Base-by-base conservation (phyloP, 2,888 invertebrate species). In the Pseudoips prasinana region DNA sequence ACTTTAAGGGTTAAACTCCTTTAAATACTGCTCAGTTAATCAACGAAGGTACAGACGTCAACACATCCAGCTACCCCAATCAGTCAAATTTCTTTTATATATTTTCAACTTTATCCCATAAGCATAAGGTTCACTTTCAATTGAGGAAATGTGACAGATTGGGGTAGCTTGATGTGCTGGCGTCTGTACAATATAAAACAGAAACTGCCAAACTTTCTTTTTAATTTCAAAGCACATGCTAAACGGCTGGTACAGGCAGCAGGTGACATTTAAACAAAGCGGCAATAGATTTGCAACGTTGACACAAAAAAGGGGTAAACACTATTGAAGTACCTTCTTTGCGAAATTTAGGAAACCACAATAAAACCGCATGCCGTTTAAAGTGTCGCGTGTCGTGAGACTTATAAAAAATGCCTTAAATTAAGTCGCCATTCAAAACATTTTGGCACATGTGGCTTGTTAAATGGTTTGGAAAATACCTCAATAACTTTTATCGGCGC, bases 301-400 rank as follows among this genome's bases (percentile, higher is more conserved):
- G 73, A 76, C 76, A 72, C 66, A 64, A 71, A 69, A 74, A 63
- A 60, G 61, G 56, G 53, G 58, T 66, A 68, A 69, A 66, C 59
- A 57, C 65, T 55, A 55, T 54, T 59, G 66, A 53, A 2, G 7
- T n/a, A 3, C 63, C 70, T 55, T 73, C 68, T 70, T 70, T 62
- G 64, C 64, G 54, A 70, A 71, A 58, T 76, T 84, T 82, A 56
- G 72, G 73, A 64, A 75, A 86, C 83, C 84, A 63, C 83, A 79
- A 76, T 71, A 70, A 74, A 85, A 82, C 85, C 83, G 68, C 84
- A 79, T 58, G 49, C 59, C 53, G 60, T 64, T 76, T 73, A 67
- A 75, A 65, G 64, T 75, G 81, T 75, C 83, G 71, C 78, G 71
- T 74, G 78, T 73, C 77, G 52, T 58, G 58, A 55, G 53, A 55